These are phyloP conservation scores for Polietes domitor DNA, from an alignment of 2,888 invertebrate species.

Conservation along the genomic window DNA sequence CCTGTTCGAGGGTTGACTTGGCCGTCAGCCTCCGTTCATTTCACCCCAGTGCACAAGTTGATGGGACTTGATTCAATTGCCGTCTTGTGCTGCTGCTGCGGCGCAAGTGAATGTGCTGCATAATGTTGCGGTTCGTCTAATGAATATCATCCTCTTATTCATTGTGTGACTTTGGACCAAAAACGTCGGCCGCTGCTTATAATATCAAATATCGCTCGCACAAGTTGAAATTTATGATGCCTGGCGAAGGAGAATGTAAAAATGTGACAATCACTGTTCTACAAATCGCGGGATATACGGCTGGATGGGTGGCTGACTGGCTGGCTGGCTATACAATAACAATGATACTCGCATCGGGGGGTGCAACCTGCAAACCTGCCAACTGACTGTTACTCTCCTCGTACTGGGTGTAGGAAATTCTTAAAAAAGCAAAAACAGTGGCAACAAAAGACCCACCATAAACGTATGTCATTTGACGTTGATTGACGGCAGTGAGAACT, in stretches of 20 bases:
- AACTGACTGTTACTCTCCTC: background rate
- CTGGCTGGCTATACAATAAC: no score
- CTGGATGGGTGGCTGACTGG: no score
- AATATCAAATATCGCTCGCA: constrained; percentile 46
- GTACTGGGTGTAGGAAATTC: background rate
- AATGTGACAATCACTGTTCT: constrained; percentile 27
- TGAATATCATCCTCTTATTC: constrained; percentile 79
- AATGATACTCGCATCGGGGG: constrained; percentile 9
- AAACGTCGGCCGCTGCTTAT: background rate
- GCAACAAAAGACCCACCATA: background rate
- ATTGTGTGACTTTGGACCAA: constrained; percentile 36
- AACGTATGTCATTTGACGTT: constrained; percentile 42
- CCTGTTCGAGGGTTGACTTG: constrained; percentile 48
- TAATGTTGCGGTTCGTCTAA: constrained; percentile 76
- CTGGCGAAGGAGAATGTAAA: constrained; percentile 9
- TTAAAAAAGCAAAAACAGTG: background rate
- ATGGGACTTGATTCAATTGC: constrained; percentile 23
- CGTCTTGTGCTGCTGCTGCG: constrained; percentile 13
- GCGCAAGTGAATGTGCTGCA: constrained; percentile 59
- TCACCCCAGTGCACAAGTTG: constrained; percentile 43
- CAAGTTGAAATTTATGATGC: constrained; percentile 43
- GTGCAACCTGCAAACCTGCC: constrained; percentile 47
- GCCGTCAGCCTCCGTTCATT: background rate
- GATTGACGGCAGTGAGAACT: constrained; percentile 60
- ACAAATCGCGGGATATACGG: constrained; percentile 10